phyloP scores from a whole-genome alignment of 1,140 invertebrate species.

The Brachionus koreanus region DNA sequence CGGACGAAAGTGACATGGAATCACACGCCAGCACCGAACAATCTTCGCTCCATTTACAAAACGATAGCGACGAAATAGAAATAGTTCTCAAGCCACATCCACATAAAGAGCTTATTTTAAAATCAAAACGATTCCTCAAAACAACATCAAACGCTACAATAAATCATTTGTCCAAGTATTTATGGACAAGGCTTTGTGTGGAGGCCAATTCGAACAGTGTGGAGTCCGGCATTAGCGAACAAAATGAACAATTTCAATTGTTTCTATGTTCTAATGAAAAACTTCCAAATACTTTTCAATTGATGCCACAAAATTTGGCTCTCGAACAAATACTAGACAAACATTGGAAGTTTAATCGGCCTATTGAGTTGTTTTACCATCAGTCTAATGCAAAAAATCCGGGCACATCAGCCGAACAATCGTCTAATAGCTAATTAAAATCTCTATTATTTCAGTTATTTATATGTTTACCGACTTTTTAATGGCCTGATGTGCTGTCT shows the following conservation, averaged over 20 bases:
- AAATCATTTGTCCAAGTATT: slow-evolving; percentile 43
- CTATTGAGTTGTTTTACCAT: slow-evolving; percentile 26
- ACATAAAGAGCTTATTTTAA: background rate
- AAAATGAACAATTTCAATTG: slow-evolving; percentile 10
- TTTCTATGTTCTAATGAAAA: slow-evolving; percentile 20
- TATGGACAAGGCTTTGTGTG: background rate
- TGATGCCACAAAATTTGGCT: background rate
- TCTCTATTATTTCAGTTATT: background rate
- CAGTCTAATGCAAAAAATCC: background rate
- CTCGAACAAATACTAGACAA: slow-evolving; percentile 40
- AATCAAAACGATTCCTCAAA: slow-evolving; percentile 15
- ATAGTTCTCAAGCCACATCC: slow-evolving; percentile 11
- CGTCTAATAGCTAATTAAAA: background rate
- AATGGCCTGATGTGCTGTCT: background rate
- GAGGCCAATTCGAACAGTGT: background rate
- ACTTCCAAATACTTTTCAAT: slow-evolving; percentile 1
- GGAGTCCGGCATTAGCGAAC: background rate
- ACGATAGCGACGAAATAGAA: slow-evolving; percentile 35
- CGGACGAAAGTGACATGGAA: slow-evolving; percentile 32
- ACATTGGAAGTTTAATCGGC: slow-evolving; percentile 40
- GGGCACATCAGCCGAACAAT: background rate
- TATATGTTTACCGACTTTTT: background rate
- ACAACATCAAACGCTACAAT: slow-evolving; percentile 41
- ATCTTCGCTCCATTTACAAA: slow-evolving; percentile 23
- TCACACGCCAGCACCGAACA: slow-evolving; percentile 17